Conservation (phyloP, 2,113 vertebrate species). For the Rhodinocichla rosea region DNA sequence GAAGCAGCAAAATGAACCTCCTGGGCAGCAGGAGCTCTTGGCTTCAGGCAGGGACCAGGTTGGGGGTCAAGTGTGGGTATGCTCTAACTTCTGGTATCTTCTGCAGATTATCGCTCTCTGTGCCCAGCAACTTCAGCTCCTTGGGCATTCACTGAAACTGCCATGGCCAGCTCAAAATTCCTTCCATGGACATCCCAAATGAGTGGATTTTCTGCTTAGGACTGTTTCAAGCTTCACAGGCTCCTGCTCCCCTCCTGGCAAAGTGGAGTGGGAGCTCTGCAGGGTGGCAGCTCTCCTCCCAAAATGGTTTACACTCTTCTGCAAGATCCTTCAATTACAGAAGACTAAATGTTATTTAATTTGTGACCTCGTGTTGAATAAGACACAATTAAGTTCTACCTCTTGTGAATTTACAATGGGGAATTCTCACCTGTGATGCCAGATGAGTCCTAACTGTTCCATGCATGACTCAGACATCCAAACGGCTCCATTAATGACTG, state of each 20-base stretch:
- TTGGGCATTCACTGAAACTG: not conserved
- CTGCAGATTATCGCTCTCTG: rapidly evolving
- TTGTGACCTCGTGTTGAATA: not conserved
- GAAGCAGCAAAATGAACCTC: not conserved
- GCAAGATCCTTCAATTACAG: not conserved
- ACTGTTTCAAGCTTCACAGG: not conserved
- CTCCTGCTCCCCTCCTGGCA: not conserved
- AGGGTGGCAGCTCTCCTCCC: not conserved
- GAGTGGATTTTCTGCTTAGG: not conserved
- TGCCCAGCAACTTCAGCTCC: not conserved
- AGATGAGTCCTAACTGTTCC: conserved; percentile 7
- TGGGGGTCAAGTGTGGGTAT: too few species aligned
- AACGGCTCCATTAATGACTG: not conserved
- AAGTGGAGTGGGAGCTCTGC: not conserved
- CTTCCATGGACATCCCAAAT: rapidly evolving
- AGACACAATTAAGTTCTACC: not conserved
- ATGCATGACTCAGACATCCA: not conserved
- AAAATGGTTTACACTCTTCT: not conserved
- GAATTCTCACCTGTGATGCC: not conserved
- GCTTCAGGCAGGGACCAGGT: not conserved
- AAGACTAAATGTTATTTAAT: conserved; percentile 2
- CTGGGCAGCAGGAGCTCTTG: not conserved
- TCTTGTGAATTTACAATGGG: not conserved
- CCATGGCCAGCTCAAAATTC: not conserved
- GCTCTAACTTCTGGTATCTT: not conserved